Conservation (phyloP, 2,113 vertebrate species). For the Antechinus flavipes region DNA sequence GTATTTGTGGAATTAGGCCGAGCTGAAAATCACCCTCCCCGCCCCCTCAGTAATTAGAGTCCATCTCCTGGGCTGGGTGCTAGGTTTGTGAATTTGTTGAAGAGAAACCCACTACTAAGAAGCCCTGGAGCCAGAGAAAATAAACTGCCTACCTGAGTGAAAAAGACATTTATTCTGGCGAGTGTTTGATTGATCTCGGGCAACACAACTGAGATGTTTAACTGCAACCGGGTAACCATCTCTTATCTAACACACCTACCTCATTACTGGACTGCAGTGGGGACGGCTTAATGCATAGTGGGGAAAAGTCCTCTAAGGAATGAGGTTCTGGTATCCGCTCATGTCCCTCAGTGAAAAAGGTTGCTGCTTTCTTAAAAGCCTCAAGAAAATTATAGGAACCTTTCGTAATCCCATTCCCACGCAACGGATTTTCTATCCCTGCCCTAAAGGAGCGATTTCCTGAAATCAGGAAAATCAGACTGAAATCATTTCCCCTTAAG, state of each 20-base stretch:
- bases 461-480: background rate
- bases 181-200: background rate
- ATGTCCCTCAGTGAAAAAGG: background rate
- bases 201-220: background rate
- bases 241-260: background rate
- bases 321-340: too few relatives aligned
- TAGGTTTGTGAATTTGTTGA: background rate
- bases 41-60: background rate
- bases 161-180: background rate
- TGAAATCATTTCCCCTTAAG: background rate
- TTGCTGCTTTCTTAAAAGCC: background rate
- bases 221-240: too few relatives aligned
- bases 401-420: background rate
- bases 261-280: background rate
- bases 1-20: background rate
- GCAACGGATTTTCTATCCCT: background rate
- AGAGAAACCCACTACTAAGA: background rate
- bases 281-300: background rate
- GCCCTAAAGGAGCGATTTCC: background rate
- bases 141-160: background rate
- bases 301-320: background rate
- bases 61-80: background rate
- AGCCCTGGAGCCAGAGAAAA: background rate
- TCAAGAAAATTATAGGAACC: background rate
- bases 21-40: background rate